These are phyloP conservation scores for Gallinago solitaria DNA, from an alignment of 2,797 vertebrate genomes.

Conservation along the genomic window DNA sequence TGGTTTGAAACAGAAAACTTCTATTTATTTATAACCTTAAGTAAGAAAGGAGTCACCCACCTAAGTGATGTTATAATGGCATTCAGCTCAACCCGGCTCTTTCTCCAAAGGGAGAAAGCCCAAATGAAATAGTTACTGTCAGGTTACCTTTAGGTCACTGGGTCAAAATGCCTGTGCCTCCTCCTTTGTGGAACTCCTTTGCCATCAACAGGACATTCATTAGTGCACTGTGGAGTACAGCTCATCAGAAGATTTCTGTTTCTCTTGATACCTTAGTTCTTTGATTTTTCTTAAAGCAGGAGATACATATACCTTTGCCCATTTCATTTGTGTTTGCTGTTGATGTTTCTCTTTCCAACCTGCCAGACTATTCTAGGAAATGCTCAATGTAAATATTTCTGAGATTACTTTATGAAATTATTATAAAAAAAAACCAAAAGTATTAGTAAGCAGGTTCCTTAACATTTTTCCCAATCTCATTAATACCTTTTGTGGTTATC, in stretches of 20 bases:
- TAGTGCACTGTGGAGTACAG: not conserved
- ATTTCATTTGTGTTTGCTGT: not conserved
- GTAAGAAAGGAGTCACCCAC: not conserved
- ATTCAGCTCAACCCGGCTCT: not conserved
- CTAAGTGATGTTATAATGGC: not conserved
- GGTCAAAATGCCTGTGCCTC: not conserved
- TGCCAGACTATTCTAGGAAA: not conserved
- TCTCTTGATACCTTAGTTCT: not conserved
- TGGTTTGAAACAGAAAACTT: not conserved
- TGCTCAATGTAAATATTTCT: not conserved
- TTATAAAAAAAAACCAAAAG: not conserved
- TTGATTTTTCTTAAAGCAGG: not conserved
- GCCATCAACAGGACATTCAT: not conserved
- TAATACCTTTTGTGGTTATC: not conserved
- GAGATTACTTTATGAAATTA: not conserved
- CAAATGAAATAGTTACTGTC: not conserved
- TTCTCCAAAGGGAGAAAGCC: not conserved
- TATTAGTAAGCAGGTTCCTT: not conserved
- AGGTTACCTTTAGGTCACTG: not conserved
- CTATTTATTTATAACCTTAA: not conserved
- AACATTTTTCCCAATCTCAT: not conserved
- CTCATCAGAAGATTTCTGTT: not conserved
- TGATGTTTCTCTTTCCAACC: not conserved
- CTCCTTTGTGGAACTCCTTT: not conserved
- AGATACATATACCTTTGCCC: not conserved